A percentile compares a stretch with the other conserved stretches of the same genome.
Evolutionary conservation across 2,888 invertebrate genomes (phyloP).

Genomic region (Aproaerema taeniolella): DNA sequence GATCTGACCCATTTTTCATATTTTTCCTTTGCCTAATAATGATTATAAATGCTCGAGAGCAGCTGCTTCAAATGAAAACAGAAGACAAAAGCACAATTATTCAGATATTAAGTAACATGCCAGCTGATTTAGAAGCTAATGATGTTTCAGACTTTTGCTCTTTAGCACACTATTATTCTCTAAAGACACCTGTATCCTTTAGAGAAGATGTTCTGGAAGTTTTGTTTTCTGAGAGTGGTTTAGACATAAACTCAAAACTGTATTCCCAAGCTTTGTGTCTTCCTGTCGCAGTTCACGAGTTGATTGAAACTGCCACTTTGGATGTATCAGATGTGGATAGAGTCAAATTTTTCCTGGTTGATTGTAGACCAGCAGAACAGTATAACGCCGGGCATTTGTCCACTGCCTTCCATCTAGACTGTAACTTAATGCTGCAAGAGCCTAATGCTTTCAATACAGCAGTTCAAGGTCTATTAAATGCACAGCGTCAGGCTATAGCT

Average conservation of each 20-base stretch:
- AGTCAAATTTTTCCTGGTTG: conserved; percentile 95
- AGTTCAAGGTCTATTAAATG: conserved; percentile 92
- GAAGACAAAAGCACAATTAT: conserved; percentile 83
- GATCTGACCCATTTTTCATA: conserved; percentile 96
- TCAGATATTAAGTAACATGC: conserved; percentile 84
- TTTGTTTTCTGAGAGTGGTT: conserved; percentile 75
- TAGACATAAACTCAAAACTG: conserved; percentile 78
- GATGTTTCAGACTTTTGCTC: conserved; percentile 98
- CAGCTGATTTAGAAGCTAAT: conserved; percentile 91
- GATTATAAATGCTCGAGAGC: conserved; percentile 94
- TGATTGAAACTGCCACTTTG: conserved; percentile 88
- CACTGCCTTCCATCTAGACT: conserved; percentile 98
- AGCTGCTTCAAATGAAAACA: conserved; percentile 86
- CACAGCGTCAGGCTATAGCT: conserved; percentile 91
- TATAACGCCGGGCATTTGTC: conserved; percentile 98
- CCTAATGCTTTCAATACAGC: conserved; percentile 96
- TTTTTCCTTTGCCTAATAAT: conserved; percentile 97
- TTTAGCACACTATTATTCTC: conserved; percentile 95
- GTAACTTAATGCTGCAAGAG: conserved; percentile 97
- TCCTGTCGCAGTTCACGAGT: conserved; percentile 95
- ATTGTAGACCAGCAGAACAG: conserved; percentile 97
- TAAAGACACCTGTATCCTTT: conserved; percentile 95
- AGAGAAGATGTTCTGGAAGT: conserved; percentile 87
- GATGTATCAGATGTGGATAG: conserved; percentile 79
- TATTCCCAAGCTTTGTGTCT: conserved; percentile 94